Percentiles rank a stretch among this genome's conserved stretches.
phyloP scores from a whole-genome alignment of 1,140 invertebrate genomes.

The Musca vetustissima region DNA sequence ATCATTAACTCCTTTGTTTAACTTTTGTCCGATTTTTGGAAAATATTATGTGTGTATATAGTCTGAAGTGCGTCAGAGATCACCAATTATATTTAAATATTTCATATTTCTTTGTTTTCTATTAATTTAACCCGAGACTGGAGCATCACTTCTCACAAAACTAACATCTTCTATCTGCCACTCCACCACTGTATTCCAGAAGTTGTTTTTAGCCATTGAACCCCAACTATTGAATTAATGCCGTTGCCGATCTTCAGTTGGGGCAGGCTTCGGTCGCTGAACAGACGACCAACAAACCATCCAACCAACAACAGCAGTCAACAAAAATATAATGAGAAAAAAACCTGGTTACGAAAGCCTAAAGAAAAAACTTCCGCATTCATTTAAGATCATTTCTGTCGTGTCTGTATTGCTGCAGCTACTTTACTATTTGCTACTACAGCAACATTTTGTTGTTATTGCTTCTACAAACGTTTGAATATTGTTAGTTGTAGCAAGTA shows the following conservation, averaged over 20 bases:
- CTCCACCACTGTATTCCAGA: too few species aligned
- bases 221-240: conserved; percentile 12
- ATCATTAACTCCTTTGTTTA: too few species aligned
- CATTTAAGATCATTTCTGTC: conserved; percentile 56
- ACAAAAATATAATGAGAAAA: conserved; percentile 12
- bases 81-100: too few species aligned
- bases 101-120: too few species aligned
- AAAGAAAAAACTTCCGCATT: conserved; percentile 55
- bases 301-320: neutral
- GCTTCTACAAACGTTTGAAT: neutral
- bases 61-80: too few species aligned
- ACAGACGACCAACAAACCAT: too few species aligned
- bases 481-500: too few species aligned
- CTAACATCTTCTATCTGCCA: too few species aligned
- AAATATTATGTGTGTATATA: too few species aligned
- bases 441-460: neutral
- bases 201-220: conserved; percentile 9
- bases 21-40: too few species aligned
- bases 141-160: too few species aligned
- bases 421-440: conserved; percentile 5
- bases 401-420: conserved; percentile 30
- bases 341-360: conserved; percentile 54
- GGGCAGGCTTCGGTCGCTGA: neutral
- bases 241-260: conserved; percentile 30
- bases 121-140: too few species aligned